Evolutionary conservation across 2,888 invertebrate species (phyloP).

Genomic region (Phalera bucephala): DNA sequence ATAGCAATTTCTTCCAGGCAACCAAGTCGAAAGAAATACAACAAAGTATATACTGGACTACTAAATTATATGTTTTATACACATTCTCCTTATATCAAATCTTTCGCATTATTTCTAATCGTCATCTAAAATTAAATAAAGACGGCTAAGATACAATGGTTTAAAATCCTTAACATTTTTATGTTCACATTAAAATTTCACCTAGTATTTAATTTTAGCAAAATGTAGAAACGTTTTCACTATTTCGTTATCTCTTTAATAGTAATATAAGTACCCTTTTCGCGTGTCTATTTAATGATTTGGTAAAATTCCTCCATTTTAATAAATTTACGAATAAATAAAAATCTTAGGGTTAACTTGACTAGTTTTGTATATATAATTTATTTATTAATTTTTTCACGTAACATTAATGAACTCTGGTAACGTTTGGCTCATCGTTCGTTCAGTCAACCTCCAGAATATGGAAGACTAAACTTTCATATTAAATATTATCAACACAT

Average conservation of each 20-base stretch:
- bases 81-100: conserved; percentile 8
- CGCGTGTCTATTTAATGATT: conserved; percentile 45
- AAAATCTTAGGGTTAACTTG: conserved; percentile 32
- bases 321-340: conserved; percentile 29
- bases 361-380: conserved; percentile 42
- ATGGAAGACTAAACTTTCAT: conserved; percentile 70
- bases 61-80: neutral
- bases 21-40: too few relatives aligned
- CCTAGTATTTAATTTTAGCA: conserved; percentile 45
- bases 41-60: neutral
- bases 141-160: conserved; percentile 26
- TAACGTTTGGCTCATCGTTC: conserved; percentile 61
- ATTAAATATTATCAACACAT: conserved; percentile 33
- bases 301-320: conserved; percentile 45
- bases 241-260: conserved; percentile 39
- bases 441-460: conserved; percentile 66
- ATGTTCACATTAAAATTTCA: conserved; percentile 29
- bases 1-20: too few relatives aligned
- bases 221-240: conserved; percentile 45
- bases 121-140: conserved; percentile 6
- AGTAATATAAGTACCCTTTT: conserved; percentile 55
- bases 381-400: conserved; percentile 47
- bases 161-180: conserved; percentile 20
- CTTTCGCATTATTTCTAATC: conserved; percentile 21
- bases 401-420: conserved; percentile 61